Evolutionary conservation across 2,797 vertebrate species (phyloP).

Genomic region (Halcyon smyrnensis): DNA sequence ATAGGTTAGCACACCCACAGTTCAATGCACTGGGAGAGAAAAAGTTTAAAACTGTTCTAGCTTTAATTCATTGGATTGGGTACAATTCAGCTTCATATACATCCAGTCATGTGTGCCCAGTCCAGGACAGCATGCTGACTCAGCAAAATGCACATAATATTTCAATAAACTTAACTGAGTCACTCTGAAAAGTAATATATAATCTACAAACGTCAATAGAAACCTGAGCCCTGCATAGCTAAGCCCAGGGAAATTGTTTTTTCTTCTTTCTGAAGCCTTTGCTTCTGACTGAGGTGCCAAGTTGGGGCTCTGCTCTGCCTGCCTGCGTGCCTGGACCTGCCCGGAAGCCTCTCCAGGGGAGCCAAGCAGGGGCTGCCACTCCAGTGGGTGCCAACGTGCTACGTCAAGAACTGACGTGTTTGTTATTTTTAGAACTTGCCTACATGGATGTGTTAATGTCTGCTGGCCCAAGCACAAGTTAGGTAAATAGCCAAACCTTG

Average conservation of each 20-base stretch:
- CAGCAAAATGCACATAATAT: background rate
- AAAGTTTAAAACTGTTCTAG: background rate
- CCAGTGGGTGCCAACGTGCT: accelerated
- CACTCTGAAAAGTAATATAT: background rate
- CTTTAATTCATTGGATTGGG: background rate
- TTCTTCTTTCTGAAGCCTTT: background rate
- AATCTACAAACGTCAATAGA: background rate
- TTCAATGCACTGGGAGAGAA: background rate
- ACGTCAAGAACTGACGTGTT: accelerated
- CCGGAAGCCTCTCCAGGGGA: accelerated
- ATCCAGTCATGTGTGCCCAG: background rate
- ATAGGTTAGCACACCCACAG: background rate
- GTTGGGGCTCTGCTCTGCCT: background rate
- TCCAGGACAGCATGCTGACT: background rate
- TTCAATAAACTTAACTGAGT: background rate
- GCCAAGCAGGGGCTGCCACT: background rate
- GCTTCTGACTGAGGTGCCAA: background rate
- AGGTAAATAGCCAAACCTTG: background rate
- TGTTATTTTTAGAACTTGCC: background rate
- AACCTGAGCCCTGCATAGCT: background rate
- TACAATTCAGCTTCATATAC: background rate
- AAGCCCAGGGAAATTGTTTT: background rate
- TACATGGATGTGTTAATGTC: background rate
- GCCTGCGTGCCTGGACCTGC: background rate
- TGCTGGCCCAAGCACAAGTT: accelerated